These are phyloP conservation scores for Strigamia crassipes DNA, from an alignment of 2,888 invertebrate species.

Conservation along the genomic window DNA sequence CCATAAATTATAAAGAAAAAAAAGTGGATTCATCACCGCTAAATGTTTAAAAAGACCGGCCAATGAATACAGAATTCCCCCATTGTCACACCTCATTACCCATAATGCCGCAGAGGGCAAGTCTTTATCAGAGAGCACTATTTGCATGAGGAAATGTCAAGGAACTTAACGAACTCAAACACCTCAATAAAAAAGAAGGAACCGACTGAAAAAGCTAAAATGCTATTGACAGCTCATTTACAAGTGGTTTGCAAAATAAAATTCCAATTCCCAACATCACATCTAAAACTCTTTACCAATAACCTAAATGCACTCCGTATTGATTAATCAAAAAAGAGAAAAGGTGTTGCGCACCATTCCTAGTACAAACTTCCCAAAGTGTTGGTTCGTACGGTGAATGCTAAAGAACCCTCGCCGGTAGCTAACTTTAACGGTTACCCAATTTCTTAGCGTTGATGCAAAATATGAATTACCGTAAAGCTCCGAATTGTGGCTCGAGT, in stretches of 20 bases:
- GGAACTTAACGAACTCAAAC: constrained; percentile 10
- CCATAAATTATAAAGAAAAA: neutral
- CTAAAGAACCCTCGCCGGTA: too few species aligned
- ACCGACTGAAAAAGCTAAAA: neutral
- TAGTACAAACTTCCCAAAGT: too few species aligned
- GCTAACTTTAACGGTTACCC: too few species aligned
- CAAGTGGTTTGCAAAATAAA: neutral
- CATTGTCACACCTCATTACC: constrained; percentile 29
- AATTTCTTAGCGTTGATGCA: too few species aligned
- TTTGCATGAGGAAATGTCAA: constrained; percentile 34
- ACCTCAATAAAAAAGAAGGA: neutral
- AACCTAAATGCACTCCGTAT: neutral
- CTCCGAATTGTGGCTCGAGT: too few species aligned
- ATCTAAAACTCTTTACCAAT: neutral
- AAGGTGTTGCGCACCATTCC: neutral
- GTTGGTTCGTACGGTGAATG: too few species aligned
- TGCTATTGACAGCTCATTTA: constrained; percentile 23
- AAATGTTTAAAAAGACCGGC: neutral
- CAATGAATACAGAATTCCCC: neutral
- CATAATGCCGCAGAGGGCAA: neutral
- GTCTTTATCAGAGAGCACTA: neutral
- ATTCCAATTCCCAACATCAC: neutral
- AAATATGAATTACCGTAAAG: too few species aligned
- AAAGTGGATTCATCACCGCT: too few species aligned
- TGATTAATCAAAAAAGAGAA: neutral